Evolutionary conservation across 2,888 invertebrate genomes (phyloP), one percentile per base, ranked within the genome.

Genomic region (Hirtodrosophila duncani): DNA sequence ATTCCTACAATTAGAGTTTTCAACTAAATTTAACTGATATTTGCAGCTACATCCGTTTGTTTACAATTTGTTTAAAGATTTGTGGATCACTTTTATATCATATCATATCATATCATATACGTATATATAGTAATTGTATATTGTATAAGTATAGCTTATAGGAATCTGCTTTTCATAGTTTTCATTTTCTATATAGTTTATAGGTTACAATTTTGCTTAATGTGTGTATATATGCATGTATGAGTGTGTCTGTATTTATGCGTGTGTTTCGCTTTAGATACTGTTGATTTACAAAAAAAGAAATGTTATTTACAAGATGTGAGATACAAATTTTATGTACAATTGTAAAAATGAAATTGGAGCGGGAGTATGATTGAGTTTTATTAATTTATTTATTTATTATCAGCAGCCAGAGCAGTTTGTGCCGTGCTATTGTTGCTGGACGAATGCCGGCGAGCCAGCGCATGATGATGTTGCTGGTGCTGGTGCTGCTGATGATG

Each of bases 401-500:
- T n/a, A 3, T 79, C 63, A 16, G 66, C 70, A 31, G 61, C 53
- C 48, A 68, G 36, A 9, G 66, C 56, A 7, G 63, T 58, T 33
- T 70, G 44, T 23, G 70, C 81, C 63, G 75, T 82, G 41, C 59
- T 69, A 31, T 62, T 67, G 29, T 62, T 67, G 29, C 80, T 78
- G 63, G 79, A 84, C 52, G 86, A 85, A 49, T 85, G 84, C 21
- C 85, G 78, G 49, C 84, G 72, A 23, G 70, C 44, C 59, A 81
- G 69, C 44, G 82, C 58, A 45, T 82, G 64, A 27, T 66, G 63
- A 27, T 69, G 59, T 5, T 58, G 50, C 1, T 66, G 64, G n/a
- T 56, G 60, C 20, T 44, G 49, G 13, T 7, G 10, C 8, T 13
- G 29, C 21, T 61, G 51, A 7, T 65, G 66, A 11, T 41, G 48